Evolutionary conservation across 2,888 invertebrate genomes (phyloP).

Genomic region (Dusona sp.): DNA sequence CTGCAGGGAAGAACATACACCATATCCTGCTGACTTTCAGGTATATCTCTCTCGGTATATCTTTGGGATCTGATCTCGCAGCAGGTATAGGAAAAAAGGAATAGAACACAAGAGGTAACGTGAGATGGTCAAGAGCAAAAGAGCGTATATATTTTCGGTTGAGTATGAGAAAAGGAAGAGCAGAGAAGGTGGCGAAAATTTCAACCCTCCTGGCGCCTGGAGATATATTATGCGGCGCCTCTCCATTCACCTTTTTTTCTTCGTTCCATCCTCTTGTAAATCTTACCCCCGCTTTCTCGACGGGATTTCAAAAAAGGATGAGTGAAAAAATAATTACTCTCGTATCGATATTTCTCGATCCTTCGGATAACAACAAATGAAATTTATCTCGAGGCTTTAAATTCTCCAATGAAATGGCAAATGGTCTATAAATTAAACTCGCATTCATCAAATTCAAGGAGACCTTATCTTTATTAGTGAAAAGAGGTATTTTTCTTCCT

Average conservation of each 20-base stretch:
- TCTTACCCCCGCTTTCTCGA: slow-evolving; percentile 1
- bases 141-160: slow-evolving; percentile 68
- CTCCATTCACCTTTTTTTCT: slow-evolving; percentile 61
- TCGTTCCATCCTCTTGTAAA: background rate
- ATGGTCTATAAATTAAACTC: background rate
- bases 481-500: background rate
- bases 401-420: background rate
- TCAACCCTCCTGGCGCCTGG: slow-evolving; percentile 79
- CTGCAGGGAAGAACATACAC: slow-evolving; percentile 39
- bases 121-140: slow-evolving; percentile 59
- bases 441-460: background rate
- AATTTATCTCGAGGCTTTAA: background rate
- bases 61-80: slow-evolving; percentile 78
- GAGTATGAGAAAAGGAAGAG: slow-evolving; percentile 32
- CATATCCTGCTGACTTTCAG: slow-evolving; percentile 63
- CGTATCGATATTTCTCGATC: background rate
- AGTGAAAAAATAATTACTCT: background rate
- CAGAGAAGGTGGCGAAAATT: slow-evolving; percentile 80
- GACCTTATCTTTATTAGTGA: background rate
- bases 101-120: slow-evolving; percentile 32
- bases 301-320: background rate
- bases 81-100: slow-evolving; percentile 69
- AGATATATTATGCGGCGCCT: slow-evolving; percentile 79
- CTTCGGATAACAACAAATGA: background rate
- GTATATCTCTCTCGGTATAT: slow-evolving; percentile 75